Evolutionary conservation across 1,140 invertebrate species (phyloP).

Genomic region (Samia ricini): DNA sequence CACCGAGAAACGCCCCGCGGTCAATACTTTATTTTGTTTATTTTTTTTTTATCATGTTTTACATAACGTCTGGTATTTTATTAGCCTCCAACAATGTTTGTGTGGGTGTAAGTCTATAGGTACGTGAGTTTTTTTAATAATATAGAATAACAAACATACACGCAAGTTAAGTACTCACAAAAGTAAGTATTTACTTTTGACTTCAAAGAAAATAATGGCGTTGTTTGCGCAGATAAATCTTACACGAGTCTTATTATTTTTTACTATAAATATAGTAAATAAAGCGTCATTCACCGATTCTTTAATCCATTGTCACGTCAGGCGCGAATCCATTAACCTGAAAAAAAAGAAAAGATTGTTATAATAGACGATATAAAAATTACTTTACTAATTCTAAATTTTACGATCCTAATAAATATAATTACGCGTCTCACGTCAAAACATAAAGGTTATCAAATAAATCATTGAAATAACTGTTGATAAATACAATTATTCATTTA

Average conservation of each 20-base stretch:
- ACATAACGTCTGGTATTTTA: conserved; percentile 25
- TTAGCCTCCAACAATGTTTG: conserved; percentile 24
- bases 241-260: too few relatives aligned
- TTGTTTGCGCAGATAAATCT: too few relatives aligned
- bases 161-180: too few relatives aligned
- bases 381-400: conserved; percentile 11
- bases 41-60: conserved; percentile 34
- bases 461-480: conserved; percentile 62
- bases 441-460: conserved; percentile 55
- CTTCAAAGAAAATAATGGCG: too few relatives aligned
- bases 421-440: conserved; percentile 33
- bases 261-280: too few relatives aligned
- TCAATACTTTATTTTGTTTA: conserved; percentile 46
- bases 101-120: conserved; percentile 9
- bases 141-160: too few relatives aligned
- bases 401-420: conserved; percentile 38
- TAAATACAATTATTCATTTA: conserved; percentile 65
- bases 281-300: conserved; percentile 21
- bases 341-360: conserved; percentile 28
- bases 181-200: too few relatives aligned
- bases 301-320: conserved; percentile 30
- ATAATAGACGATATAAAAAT: neutral
- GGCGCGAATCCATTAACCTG: conserved; percentile 39
- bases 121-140: conserved; percentile 2
- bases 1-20: conserved; percentile 54